These are phyloP conservation scores for Tachypleus tridentatus DNA, from an alignment of 1,140 invertebrate genomes.

Conservation along the genomic window DNA sequence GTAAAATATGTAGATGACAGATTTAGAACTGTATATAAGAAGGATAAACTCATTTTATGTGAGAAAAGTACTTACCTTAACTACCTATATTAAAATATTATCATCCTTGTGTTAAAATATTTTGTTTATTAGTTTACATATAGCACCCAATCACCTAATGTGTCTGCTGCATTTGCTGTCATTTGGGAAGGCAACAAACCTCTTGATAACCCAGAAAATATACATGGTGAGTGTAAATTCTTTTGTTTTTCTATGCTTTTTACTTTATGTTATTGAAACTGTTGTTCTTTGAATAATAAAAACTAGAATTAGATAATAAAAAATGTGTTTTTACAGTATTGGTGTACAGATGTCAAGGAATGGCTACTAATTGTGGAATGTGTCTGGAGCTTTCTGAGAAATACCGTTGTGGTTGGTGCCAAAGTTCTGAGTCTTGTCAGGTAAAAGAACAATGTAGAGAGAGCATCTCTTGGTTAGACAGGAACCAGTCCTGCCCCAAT, in stretches of 20 bases:
- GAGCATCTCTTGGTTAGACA: slow-evolving; percentile 69
- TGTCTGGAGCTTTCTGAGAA: slow-evolving; percentile 79
- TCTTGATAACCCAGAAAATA: slow-evolving; percentile 86
- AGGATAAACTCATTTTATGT: too few species aligned
- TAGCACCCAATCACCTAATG: slow-evolving; percentile 51
- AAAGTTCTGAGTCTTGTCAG: slow-evolving; percentile 76
- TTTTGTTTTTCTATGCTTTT: too few species aligned
- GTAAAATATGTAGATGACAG: too few species aligned
- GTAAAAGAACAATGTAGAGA: slow-evolving; percentile 75
- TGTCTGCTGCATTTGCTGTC: slow-evolving; percentile 84
- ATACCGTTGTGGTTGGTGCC: slow-evolving; percentile 89
- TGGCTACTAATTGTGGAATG: slow-evolving; percentile 92
- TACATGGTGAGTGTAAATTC: slow-evolving; percentile 52
- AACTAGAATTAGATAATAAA: too few species aligned
- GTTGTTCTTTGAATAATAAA: too few species aligned
- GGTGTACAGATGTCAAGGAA: slow-evolving; percentile 81
- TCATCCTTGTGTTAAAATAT: neutral
- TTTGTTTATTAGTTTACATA: slow-evolving; percentile 24
- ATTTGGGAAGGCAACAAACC: slow-evolving; percentile 92
- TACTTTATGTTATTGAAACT: too few species aligned
- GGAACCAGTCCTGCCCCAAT: slow-evolving; percentile 83
- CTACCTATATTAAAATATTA: too few species aligned
- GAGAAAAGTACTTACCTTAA: too few species aligned
- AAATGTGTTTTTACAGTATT: slow-evolving; percentile 41
- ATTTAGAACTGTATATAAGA: too few species aligned